Base-by-base conservation (phyloP, 1,140 invertebrate species). In the Cydia pomonella region DNA sequence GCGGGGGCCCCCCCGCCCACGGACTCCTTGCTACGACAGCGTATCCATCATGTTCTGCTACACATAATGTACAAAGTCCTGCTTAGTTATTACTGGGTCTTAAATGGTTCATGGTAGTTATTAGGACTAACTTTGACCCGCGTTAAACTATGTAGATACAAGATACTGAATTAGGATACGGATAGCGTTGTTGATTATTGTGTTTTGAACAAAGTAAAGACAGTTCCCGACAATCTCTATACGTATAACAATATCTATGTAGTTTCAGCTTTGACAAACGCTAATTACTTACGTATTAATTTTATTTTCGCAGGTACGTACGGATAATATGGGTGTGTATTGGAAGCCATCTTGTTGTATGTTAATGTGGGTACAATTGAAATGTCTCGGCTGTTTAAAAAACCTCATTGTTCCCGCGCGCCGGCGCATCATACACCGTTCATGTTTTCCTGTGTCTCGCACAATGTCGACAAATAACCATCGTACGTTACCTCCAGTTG, bases 241-340 rank as follows among this genome's bases (percentile, higher is more conserved):
- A 41, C 10, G 12, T 41, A 41, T 41, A 13, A 6, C 38, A 41
- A 41, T 41, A 41, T 7, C 27, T 33, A 33, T 5, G 27, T 29
- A 29, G 38, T 41, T 50, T 50, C 0, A 50, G 18, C 5, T 50
- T 13, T 50, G 47, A 5, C 47, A n/a, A 3, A 50, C 7, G 5
- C n/a, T 6, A 50, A 23, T 21, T 80, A 87, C 78, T 84, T 81
- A 86, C 53, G 72, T 78, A 75, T 77, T 82, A 73, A 66, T 75
- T 87, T 83, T 86, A 79, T 76, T 78, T 82, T 83, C 81, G 63
- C 85, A 89, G 82, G 82, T 87, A 88, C 75, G 81, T 66, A 66
- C 1, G 21, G 77, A 79, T 75, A 76, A 74, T 79, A 75, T 76
- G 72, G 53, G 79, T 75, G 76, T 66, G 72, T 80, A 74, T 74